A percentile compares a stretch with the other conserved stretches of the same genome.
Conservation (phyloP, 2,797 vertebrate species). For the Phalloptychus januarius region DNA sequence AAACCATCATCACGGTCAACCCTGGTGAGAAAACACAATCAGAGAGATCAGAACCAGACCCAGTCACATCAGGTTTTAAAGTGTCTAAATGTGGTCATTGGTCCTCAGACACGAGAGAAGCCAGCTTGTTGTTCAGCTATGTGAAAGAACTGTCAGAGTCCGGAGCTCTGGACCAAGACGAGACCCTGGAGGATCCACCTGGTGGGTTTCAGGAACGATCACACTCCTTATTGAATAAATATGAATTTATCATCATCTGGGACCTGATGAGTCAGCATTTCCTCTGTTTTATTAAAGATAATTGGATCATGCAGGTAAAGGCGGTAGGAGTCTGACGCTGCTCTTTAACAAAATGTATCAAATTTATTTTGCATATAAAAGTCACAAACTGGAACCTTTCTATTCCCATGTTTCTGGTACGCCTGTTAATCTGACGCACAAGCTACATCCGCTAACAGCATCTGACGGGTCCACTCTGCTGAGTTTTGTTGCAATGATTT, state of each 20-base stretch:
- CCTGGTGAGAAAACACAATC: constrained; percentile 85
- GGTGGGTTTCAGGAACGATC: constrained; percentile 74
- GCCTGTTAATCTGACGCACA: no score
- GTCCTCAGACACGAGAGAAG: constrained; percentile 89
- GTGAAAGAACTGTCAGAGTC: constrained; percentile 84
- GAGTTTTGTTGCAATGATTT: no score
- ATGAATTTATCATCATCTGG: no score
- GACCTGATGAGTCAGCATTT: not conserved
- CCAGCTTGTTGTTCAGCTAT: constrained; percentile 87
- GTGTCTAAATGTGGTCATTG: constrained; percentile 3
- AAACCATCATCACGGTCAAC: constrained; percentile 94
- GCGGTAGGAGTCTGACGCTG: not conserved
- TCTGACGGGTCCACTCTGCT: no score
- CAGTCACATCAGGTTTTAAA: no score
- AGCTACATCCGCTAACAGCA: no score
- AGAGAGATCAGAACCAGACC: not conserved
- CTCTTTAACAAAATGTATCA: no score
- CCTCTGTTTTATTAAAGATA: not conserved
- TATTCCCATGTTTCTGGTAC: no score
- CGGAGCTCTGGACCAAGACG: constrained; percentile 80
- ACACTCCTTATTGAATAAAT: no score
- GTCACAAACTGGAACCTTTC: no score
- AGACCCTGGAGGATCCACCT: constrained; percentile 81
- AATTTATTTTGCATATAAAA: no score
- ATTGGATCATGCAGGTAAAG: not conserved